Evolutionary conservation across 2,797 vertebrate genomes (phyloP), one percentile per base, ranked within the genome.

Genomic region (Tauraco hartlaubi): DNA sequence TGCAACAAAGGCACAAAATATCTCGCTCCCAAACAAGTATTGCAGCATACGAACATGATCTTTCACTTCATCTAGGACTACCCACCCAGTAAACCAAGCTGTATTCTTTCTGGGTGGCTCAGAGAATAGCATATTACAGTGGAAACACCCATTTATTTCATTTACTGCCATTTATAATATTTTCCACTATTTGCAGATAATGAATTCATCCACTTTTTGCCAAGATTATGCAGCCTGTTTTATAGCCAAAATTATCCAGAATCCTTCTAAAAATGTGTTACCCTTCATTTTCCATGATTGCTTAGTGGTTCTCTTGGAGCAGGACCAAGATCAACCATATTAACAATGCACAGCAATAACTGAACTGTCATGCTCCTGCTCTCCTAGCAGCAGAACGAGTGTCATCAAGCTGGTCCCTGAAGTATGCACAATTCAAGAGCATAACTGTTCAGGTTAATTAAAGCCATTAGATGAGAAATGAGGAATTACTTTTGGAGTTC

Each of bases 81-180:
- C 94, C 97, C 96, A 96, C 96, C 96, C 97, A 96, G 92, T 91
- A 97, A 97, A 97, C 94, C 97, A 97, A 97, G 95, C 87, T 97
- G 78, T 97, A 94, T 95, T 98, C 97, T 97, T 98, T 98, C 98
- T 98, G 98, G 98, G 98, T 98, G 98, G 97, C 96, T 98, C 94
- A 96, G 96, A 98, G 97, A 98, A 98, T 93, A 97, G 96, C 97
- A 97, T 95, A 96, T 97, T 97, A 97, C 97, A 98, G 96, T 98
- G 97, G 98, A 98, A 98, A 98, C 97, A 98, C 98, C 98, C 98
- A 98, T 97, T 98, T 96, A 98, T 97, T 98, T 98, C 98, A 98
- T 98, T 98, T 98, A 98, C 94, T 98, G 98, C 97, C 97, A 97
- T 97, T 98, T 98, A 98, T 98, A 98, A 98, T 98, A 98, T 98